Evolutionary conservation across 2,113 vertebrate genomes (phyloP).

Genomic region (Coturnix japonica): DNA sequence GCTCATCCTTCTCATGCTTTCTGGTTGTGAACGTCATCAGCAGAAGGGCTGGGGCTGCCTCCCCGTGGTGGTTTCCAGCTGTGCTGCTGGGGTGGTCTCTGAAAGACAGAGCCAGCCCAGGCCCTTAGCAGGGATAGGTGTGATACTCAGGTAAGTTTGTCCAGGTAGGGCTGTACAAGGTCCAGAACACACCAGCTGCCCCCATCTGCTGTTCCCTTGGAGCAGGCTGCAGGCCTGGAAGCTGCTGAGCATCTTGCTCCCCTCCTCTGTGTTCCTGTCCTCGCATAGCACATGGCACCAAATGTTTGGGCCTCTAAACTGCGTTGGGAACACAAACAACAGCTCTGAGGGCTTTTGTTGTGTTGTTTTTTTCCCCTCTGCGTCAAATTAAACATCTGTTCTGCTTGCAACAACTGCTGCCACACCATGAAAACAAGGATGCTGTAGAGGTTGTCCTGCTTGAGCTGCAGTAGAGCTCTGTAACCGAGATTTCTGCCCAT

Average conservation of each 20-base stretch:
- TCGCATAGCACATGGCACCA: neutral
- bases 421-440: fast-evolving
- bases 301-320: neutral
- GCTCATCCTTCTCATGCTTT: neutral
- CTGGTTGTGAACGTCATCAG: fast-evolving
- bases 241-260: neutral
- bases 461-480: neutral
- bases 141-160: neutral
- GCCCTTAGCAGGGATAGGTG: neutral
- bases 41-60: fast-evolving
- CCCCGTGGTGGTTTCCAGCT: neutral
- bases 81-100: neutral
- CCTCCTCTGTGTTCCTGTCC: neutral
- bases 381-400: neutral
- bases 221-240: neutral
- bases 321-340: neutral
- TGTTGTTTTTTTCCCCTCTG: fast-evolving
- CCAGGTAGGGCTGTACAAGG: neutral
- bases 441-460: fast-evolving
- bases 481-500: neutral
- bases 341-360: neutral
- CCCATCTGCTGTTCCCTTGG: neutral
- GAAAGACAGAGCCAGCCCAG: neutral
- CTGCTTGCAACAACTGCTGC: neutral
- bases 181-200: neutral